phyloP scores from a whole-genome alignment of 2,113 vertebrate genomes.

The Calidris pugnax region DNA sequence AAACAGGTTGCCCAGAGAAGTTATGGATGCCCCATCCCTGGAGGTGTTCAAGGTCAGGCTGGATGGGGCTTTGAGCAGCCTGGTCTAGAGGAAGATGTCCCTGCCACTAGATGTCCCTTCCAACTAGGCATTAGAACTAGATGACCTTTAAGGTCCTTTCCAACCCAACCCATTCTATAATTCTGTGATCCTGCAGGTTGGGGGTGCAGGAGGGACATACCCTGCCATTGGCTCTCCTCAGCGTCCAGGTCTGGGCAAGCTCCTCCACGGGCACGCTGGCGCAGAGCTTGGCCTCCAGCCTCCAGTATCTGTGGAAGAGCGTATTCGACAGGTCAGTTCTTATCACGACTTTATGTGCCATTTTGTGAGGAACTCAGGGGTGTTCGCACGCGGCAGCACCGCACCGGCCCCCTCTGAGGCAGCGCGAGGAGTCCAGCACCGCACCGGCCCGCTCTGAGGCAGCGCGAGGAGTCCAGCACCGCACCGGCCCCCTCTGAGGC shows the following conservation, averaged over 20 bases:
- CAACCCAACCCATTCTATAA: background rate
- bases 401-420: background rate
- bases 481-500: background rate
- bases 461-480: background rate
- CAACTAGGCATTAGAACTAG: background rate
- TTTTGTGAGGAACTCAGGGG: background rate
- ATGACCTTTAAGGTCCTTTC: background rate
- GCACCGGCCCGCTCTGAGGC: background rate
- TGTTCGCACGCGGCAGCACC: background rate
- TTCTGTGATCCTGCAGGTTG: background rate
- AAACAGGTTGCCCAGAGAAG: background rate
- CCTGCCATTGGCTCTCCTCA: background rate
- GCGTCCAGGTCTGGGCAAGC: background rate
- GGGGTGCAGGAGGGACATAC: rapidly evolving
- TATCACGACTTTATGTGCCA: background rate
- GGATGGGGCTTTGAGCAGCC: background rate
- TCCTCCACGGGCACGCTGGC: rapidly evolving
- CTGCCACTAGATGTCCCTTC: no score
- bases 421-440: background rate
- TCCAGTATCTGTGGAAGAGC: background rate
- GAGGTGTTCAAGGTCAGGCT: background rate
- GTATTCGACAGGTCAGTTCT: background rate
- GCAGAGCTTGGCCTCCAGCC: background rate
- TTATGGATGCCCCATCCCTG: background rate
- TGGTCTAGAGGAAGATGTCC: background rate